Conservation (phyloP, 2,797 vertebrate genomes). For the Triplophysa bombifrons region DNA sequence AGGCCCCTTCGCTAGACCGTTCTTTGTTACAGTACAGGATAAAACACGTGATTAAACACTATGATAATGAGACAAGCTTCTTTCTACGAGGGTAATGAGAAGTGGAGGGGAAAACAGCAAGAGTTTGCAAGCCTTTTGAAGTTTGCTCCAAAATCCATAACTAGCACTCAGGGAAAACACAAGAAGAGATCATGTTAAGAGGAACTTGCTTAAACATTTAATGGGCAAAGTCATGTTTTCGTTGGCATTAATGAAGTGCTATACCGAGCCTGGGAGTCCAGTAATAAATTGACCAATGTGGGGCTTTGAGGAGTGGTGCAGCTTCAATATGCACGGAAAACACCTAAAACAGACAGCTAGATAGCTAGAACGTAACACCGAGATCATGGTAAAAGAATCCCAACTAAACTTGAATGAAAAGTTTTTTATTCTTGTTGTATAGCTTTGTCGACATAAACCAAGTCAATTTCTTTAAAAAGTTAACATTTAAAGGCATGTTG, state of each 20-base stretch:
- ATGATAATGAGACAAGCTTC: neutral
- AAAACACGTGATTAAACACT: conserved; percentile 21
- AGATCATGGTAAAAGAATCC: neutral
- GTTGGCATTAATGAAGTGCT: conserved; percentile 38
- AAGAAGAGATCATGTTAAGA: conserved; percentile 20
- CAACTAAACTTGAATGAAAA: neutral
- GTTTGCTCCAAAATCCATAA: conserved; percentile 34
- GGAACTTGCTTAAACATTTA: conserved; percentile 34
- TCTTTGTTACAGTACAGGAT: neutral
- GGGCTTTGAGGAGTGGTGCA: conserved; percentile 12
- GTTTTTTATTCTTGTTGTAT: neutral
- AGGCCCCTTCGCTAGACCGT: neutral
- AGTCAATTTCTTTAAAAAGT: neutral
- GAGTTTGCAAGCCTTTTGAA: conserved; percentile 22
- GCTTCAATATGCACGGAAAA: neutral
- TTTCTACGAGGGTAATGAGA: conserved; percentile 4
- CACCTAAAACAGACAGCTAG: neutral
- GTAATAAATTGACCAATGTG: conserved; percentile 37
- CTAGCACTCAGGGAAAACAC: conserved; percentile 3
- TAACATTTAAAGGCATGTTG: neutral
- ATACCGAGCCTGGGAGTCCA: conserved; percentile 16
- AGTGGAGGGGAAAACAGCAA: conserved; percentile 21
- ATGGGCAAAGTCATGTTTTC: conserved; percentile 42
- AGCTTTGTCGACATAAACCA: neutral
- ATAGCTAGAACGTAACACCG: conserved; percentile 9